Evolutionary conservation across 2,113 vertebrate species (phyloP).

Genomic region (Rostratula benghalensis): DNA sequence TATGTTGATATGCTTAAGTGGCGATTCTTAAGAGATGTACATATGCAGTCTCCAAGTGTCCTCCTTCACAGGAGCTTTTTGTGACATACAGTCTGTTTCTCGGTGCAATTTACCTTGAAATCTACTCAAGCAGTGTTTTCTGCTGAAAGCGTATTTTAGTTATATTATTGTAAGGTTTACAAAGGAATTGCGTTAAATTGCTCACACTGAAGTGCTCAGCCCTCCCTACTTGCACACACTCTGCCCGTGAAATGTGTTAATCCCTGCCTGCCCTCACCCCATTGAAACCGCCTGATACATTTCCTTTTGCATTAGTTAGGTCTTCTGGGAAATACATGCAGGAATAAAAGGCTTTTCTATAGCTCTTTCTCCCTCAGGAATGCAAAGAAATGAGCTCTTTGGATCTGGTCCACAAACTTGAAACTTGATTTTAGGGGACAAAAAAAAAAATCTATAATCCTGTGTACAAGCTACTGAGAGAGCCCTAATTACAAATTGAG

Average conservation of each 20-base stretch:
- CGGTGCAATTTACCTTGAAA: background rate
- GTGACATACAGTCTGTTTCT: background rate
- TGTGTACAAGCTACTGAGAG: background rate
- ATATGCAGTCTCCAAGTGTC: background rate
- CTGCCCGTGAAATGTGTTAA: conserved; percentile 13
- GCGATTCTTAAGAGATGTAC: background rate
- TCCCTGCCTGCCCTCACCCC: conserved; percentile 12
- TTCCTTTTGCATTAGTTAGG: conserved; percentile 53
- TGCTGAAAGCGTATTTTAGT: conserved; percentile 33
- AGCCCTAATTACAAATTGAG: background rate
- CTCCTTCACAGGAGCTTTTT: background rate
- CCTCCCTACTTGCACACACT: background rate
- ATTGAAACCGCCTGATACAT: conserved; percentile 31
- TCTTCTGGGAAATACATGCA: conserved; percentile 67
- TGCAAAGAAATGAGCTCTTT: conserved; percentile 52
- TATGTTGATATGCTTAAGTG: background rate
- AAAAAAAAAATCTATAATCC: background rate
- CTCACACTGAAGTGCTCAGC: background rate
- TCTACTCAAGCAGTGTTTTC: background rate
- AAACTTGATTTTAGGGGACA: background rate
- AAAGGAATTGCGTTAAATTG: conserved; percentile 29
- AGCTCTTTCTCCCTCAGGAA: conserved; percentile 51
- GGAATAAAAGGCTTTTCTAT: conserved; percentile 65
- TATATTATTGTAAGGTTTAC: background rate
- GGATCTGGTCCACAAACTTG: conserved; percentile 29